Base-by-base conservation (phyloP, 2,113 vertebrate genomes). In the Cyanoliseus patagonus region DNA sequence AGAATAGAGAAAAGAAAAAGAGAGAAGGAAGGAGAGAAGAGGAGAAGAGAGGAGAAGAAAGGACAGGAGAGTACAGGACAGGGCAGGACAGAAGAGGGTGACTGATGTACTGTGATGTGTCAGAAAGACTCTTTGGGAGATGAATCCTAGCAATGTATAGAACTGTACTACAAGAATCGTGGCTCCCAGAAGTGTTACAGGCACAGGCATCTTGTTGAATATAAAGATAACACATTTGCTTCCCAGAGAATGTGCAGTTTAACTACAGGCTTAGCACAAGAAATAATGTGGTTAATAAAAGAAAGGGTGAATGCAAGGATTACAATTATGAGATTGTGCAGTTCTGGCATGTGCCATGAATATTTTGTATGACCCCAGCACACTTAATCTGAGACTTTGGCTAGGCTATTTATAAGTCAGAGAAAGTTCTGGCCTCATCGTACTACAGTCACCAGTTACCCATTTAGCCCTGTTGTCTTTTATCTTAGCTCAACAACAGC, bases 361-460 rank as follows among this genome's bases (percentile, higher is more conserved):
- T 92, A 93, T 55, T 96, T 95, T 95, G 46, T 27, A 30, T 83
- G 93, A 95, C 93, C 91, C 79, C 63, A 94, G 27, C 74, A 88
- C 72, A 90, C 59, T 96, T 93, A 75, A 94, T 74, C 53, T 22
- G 42, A 86, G 90, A 83, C 37, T 92, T 94, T 93, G 51, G 51
- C 61, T 93, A 49, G 30, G 42, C 33, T 90, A 67, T 88, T 95
- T 92, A 63, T 70, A 94, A 85, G 63, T 77, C 68, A 94, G 72
- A 77, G 72, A 93, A 95, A 86, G 46, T 73, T 90, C 76, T 80
- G 68, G 16, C 51, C 39, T 70, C 73, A 67, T 94, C 33, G 41
- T 44, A 25, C 35, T 15, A 24, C 27, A 69, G 33, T 66, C 42
- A 61, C 53, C 63, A 92, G 67, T 83, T 77, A 80, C 41, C 11